phyloP scores from a whole-genome alignment of 2,797 vertebrate species.

The Natrix natrix region DNA sequence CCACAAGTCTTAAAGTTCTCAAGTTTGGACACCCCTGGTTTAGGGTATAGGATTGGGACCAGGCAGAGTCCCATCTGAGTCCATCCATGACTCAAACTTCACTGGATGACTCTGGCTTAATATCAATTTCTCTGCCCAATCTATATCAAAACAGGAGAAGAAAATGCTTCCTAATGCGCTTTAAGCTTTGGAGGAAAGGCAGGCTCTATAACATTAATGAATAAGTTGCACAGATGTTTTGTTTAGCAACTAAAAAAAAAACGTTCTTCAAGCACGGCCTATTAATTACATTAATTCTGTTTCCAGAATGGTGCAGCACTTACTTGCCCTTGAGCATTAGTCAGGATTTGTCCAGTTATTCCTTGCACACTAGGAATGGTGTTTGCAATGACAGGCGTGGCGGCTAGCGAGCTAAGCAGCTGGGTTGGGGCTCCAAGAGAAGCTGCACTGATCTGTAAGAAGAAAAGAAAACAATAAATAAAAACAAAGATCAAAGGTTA shows the following conservation, averaged over 20 bases:
- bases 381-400: constrained; percentile 86
- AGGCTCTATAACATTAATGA: background rate
- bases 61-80: background rate
- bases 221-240: background rate
- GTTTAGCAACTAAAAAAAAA: background rate
- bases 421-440: constrained; percentile 87
- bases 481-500: background rate
- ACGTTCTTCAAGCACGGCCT: background rate
- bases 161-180: background rate
- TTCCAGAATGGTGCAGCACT: background rate
- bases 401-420: constrained; percentile 87
- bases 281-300: background rate
- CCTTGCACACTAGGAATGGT: constrained; percentile 85
- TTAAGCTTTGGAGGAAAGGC: background rate
- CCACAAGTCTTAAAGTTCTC: no score
- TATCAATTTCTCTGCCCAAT: background rate
- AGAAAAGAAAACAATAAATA: background rate
- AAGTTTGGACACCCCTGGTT: no score
- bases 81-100: background rate
- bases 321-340: constrained; percentile 92
- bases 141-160: background rate
- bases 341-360: constrained; percentile 90
- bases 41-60: background rate
- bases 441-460: constrained; percentile 83
- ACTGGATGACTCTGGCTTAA: background rate